phyloP scores from a whole-genome alignment of 2,797 vertebrate genomes.

The Enteromius thamalakanensis region DNA sequence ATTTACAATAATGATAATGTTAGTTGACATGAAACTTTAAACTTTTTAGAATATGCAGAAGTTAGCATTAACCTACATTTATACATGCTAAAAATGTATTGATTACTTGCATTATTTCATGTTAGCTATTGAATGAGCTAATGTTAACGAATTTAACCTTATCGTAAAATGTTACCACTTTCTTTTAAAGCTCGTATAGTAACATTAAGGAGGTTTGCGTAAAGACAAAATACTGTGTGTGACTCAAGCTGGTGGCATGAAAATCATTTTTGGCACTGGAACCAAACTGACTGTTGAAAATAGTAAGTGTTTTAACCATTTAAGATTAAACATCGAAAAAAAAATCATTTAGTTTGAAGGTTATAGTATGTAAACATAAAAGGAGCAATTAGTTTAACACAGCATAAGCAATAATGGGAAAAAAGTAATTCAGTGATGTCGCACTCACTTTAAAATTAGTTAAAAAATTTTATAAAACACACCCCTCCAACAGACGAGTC shows the following conservation, averaged over 20 bases:
- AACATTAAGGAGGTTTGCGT: slow-evolving; percentile 34
- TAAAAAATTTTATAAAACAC: neutral
- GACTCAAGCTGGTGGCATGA: slow-evolving; percentile 46
- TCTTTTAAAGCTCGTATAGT: neutral
- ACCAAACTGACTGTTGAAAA: slow-evolving; percentile 55
- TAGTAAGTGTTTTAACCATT: slow-evolving; percentile 55
- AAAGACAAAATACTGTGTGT: slow-evolving; percentile 63
- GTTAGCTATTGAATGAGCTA: neutral
- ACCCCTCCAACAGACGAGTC: too few species aligned
- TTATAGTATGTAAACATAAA: neutral
- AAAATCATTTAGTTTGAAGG: neutral
- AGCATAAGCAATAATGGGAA: neutral
- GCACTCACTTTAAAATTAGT: neutral
- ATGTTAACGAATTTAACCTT: neutral
- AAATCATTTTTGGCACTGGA: slow-evolving; percentile 61
- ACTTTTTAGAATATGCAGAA: neutral
- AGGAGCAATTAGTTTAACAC: neutral
- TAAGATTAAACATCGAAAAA: neutral
- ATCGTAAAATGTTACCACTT: neutral
- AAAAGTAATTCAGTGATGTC: neutral
- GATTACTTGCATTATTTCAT: neutral
- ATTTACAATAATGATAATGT: neutral
- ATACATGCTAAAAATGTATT: neutral
- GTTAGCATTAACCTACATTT: neutral
- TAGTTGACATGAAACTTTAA: neutral